Evolutionary conservation across 1,140 invertebrate genomes (phyloP), one percentile per base, ranked within the genome.

Genomic region (Mactra quadrangularis): DNA sequence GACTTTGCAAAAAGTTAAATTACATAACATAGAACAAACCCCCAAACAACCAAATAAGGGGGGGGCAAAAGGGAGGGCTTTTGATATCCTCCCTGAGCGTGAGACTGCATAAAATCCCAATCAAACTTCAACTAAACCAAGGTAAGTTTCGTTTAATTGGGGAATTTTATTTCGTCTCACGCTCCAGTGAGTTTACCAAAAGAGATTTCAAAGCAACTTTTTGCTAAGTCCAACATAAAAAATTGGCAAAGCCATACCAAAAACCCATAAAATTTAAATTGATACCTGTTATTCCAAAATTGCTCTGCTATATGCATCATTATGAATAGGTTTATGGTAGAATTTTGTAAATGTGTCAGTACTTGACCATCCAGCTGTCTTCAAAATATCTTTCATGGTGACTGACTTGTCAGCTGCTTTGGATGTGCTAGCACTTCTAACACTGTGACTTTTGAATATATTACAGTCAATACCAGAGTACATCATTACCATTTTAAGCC

Each of bases 311-410:
- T 33, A 60, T 29, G 7, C 25, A 33, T 35, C 2, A 35, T 17
- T 13, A 7, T 29, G 33, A 22, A 62, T n/a, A 35, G 6, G 22
- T 62, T 17, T 19, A 19, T 11, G 3, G 59, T 38, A 38, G 7
- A 7, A 19, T 9, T 35, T 15, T 19, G 3, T 22, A 11, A 15
- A 62, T 62, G 22, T 62, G 59, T 35, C 31, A 62, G 59, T 62
- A 74, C 31, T 59, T 71, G 71, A 53, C 55, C 31, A 53, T 35
- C 74, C 74, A 25, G 74, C 74, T 41, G 13, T 41, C 31, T 76
- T 22, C 27, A 76, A 57, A 64, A 76, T 76, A 13, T 60, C 59
- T 3, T 35, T 27, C 15, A 76, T 76, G 29, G 55, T 55, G 2
- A 76, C 55, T 25, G 13, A 22, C 9, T 60, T 62, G 3, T 27